A percentile compares a stretch with the other conserved stretches of the same genome.
Conservation (phyloP, 2,888 invertebrate species). For the Apomyelois bistriatella region DNA sequence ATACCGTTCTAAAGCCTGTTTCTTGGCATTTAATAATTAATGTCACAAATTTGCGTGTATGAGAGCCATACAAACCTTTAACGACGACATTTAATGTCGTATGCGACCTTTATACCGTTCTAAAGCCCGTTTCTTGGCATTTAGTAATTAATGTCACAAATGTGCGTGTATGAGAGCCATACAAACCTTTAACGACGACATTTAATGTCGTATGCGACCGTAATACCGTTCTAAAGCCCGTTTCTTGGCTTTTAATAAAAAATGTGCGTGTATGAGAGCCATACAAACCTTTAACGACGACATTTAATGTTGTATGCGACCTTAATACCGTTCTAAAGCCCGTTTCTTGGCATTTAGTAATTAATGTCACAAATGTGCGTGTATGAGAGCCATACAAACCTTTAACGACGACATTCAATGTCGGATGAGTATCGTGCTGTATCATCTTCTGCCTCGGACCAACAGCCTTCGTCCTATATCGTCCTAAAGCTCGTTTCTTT, state of each 20-base stretch:
- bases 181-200: constrained; percentile 83
- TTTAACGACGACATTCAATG: constrained; percentile 83
- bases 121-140: constrained; percentile 80
- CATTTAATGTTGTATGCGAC: too few species aligned
- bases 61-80: constrained; percentile 71
- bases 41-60: too few species aligned
- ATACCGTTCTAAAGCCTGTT: too few species aligned
- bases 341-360: too few species aligned
- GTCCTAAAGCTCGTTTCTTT: constrained; percentile 81
- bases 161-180: too few species aligned
- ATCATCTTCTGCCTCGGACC: constrained; percentile 80
- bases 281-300: too few species aligned
- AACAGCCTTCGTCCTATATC: constrained; percentile 66
- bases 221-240: constrained; percentile 80
- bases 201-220: constrained; percentile 79
- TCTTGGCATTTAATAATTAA: too few species aligned
- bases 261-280: too few species aligned
- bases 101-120: constrained; percentile 80
- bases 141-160: too few species aligned
- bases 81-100: constrained; percentile 82
- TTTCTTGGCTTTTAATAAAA: constrained; percentile 81
- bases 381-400: constrained; percentile 48
- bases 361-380: too few species aligned
- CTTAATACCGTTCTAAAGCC: too few species aligned
- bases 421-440: constrained; percentile 68